Conservation (phyloP, 1,140 invertebrate genomes). For the Samia ricini region DNA sequence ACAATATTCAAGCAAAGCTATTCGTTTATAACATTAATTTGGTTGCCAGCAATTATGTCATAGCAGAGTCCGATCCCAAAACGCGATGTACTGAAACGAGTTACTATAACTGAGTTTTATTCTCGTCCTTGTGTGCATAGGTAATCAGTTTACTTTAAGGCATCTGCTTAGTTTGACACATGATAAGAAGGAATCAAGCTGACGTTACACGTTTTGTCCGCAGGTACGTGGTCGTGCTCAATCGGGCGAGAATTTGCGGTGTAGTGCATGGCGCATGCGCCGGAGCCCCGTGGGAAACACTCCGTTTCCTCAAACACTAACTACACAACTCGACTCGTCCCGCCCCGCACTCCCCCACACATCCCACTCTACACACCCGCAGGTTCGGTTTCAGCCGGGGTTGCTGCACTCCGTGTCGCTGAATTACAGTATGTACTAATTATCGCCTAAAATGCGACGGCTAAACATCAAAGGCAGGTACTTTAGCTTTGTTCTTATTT, state of each 20-base stretch:
- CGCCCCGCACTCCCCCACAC: too few species aligned
- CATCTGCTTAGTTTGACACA: background rate
- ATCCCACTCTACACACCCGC: slow-evolving; percentile 5
- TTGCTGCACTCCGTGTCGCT: background rate
- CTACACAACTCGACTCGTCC: too few species aligned
- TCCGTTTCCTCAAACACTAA: slow-evolving; percentile 30
- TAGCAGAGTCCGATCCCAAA: too few species aligned
- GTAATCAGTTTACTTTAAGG: background rate
- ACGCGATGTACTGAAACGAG: too few species aligned
- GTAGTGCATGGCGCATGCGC: slow-evolving; percentile 23
- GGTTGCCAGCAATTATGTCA: too few species aligned
- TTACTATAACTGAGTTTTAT: background rate
- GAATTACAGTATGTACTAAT: too few species aligned
- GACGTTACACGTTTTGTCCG: slow-evolving; percentile 34
- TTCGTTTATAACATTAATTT: too few species aligned
- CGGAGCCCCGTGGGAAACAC: slow-evolving; percentile 45
- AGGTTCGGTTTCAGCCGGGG: slow-evolving; percentile 8
- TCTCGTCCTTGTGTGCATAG: background rate
- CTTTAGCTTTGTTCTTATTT: too few species aligned
- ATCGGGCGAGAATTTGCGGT: slow-evolving; percentile 13
- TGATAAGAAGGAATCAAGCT: background rate
- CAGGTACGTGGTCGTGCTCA: slow-evolving; percentile 39
- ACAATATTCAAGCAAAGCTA: too few species aligned
- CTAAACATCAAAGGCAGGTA: too few species aligned
- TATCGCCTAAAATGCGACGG: too few species aligned